A percentile compares a stretch with the other conserved stretches of the same genome.
Evolutionary conservation across 2,888 invertebrate genomes (phyloP).

Genomic region (Slavum lentiscoides): DNA sequence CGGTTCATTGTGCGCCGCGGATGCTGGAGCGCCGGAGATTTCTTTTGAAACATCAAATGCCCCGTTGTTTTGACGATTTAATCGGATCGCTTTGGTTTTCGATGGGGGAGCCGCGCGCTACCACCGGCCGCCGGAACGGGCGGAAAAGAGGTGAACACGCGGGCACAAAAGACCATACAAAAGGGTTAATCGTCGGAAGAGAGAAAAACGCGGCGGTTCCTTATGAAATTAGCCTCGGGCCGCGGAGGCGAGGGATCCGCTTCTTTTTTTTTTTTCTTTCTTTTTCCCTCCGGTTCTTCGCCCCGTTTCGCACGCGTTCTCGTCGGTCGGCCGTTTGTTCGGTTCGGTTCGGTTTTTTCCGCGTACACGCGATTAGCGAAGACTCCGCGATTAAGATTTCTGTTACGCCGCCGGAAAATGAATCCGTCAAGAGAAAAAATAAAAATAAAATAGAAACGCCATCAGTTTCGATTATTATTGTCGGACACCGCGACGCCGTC

Average conservation of each 20-base stretch:
- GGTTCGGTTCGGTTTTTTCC: neutral
- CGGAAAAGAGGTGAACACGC: slow-evolving; percentile 40
- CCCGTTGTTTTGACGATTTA: slow-evolving; percentile 53
- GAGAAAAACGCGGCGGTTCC: slow-evolving; percentile 49
- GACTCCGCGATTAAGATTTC: slow-evolving; percentile 47
- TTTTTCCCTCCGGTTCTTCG: neutral
- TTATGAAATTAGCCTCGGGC: slow-evolving; percentile 47
- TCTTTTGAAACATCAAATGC: slow-evolving; percentile 51
- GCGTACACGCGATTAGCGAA: slow-evolving; percentile 29
- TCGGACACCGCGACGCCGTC: slow-evolving; percentile 6
- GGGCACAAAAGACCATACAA: slow-evolving; percentile 42
- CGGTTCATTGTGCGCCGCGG: slow-evolving; percentile 18
- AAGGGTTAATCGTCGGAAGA: slow-evolving; percentile 51
- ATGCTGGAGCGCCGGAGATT: slow-evolving; percentile 21
- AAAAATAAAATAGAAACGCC: slow-evolving; percentile 24
- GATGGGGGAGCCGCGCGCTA: neutral
- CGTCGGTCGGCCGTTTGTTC: neutral
- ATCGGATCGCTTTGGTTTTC: slow-evolving; percentile 49
- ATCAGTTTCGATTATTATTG: slow-evolving; percentile 49
- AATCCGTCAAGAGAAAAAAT: slow-evolving; percentile 12
- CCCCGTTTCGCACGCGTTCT: neutral
- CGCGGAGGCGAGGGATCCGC: slow-evolving; percentile 6
- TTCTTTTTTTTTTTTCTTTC: no score
- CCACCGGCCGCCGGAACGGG: slow-evolving; percentile 19
- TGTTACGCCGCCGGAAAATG: slow-evolving; percentile 13